Conservation (phyloP, 2,113 vertebrate genomes). For the Tautogolabrus adspersus region DNA sequence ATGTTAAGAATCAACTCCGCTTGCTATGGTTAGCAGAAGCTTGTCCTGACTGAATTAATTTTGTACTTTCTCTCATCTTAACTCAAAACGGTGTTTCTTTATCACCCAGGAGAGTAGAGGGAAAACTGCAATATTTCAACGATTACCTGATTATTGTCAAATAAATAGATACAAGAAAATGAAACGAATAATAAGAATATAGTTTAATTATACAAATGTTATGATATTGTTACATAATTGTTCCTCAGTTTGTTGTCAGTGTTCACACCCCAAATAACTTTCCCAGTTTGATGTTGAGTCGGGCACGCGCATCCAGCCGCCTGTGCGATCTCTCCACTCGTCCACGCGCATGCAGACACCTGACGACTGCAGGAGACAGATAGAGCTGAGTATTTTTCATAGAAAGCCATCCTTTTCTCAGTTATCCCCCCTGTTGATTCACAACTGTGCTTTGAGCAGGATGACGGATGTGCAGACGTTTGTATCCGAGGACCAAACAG, state of each 20-base stretch:
- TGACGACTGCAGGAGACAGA: constrained; percentile 44
- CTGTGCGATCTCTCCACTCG: constrained; percentile 42
- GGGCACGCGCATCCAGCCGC: constrained; percentile 55
- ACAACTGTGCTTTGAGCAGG: background rate
- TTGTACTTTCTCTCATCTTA: no score
- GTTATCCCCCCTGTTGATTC: background rate
- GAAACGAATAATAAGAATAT: no score
- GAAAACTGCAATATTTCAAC: no score
- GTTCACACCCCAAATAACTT: background rate
- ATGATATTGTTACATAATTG: no score
- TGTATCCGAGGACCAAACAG: constrained; percentile 67
- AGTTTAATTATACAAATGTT: no score
- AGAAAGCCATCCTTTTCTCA: background rate
- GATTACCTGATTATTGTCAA: no score
- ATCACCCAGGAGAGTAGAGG: no score
- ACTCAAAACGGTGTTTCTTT: no score
- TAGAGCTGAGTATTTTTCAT: background rate
- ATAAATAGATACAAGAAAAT: no score
- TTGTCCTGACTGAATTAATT: no score
- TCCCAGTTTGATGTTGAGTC: background rate
- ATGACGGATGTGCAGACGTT: constrained; percentile 87
- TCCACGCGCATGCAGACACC: constrained; percentile 39
- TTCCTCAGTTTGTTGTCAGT: background rate
- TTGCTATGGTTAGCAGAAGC: no score
- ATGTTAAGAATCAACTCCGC: no score